Evolutionary conservation across 2,888 invertebrate species (phyloP).

Genomic region (Cephus runcator): DNA sequence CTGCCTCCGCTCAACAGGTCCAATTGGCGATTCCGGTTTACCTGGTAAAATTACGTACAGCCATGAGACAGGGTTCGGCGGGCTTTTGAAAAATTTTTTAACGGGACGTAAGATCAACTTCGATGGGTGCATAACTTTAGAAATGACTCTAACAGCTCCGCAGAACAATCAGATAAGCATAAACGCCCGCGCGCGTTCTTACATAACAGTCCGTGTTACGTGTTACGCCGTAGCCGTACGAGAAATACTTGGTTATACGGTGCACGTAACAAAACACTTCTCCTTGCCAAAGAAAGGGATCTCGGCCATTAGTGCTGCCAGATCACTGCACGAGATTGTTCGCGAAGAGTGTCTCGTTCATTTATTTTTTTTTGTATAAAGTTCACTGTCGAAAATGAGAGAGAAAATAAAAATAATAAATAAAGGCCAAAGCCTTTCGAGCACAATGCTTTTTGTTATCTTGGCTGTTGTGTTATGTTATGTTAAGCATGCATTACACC

Average conservation of each 20-base stretch:
- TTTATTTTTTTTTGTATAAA: slow-evolving; percentile 1
- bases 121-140: slow-evolving; percentile 3
- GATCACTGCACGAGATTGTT: slow-evolving; percentile 1
- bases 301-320: slow-evolving; percentile 1
- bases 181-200: slow-evolving; percentile 37
- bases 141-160: slow-evolving; percentile 9
- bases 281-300: slow-evolving; percentile 13
- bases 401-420: not conserved
- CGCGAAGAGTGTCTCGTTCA: slow-evolving; percentile 8
- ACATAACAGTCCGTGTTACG: slow-evolving; percentile 24
- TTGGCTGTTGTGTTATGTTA: too few relatives aligned
- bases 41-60: too few relatives aligned
- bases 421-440: not conserved
- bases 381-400: not conserved
- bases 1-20: too few relatives aligned
- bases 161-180: slow-evolving; percentile 40
- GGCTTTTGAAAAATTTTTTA: too few relatives aligned
- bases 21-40: too few relatives aligned
- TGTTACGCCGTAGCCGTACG: slow-evolving; percentile 17
- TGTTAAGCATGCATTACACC: not conserved
- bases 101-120: not conserved
- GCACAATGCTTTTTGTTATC: too few relatives aligned
- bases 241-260: slow-evolving; percentile 10
- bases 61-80: too few relatives aligned
- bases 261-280: slow-evolving; percentile 6